Conservation (phyloP, 2,888 invertebrate genomes). For the Mesoligia furuncula region DNA sequence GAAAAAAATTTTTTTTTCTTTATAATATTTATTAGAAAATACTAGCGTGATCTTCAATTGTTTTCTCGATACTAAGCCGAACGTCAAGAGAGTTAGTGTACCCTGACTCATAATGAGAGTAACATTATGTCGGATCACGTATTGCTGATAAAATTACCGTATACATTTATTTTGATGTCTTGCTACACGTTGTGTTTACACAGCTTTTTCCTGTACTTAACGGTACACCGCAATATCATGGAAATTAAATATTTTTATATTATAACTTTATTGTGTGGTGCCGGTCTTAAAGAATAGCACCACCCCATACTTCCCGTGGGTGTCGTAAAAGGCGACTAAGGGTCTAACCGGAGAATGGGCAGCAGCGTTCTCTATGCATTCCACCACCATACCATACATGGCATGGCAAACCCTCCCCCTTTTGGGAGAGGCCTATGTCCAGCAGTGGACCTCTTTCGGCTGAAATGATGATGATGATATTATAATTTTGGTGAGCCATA, state of each 20-base stretch:
- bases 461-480: too few species aligned
- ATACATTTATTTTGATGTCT: neutral
- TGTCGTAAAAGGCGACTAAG: too few species aligned
- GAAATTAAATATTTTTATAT: neutral
- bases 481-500: neutral
- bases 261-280: too few species aligned
- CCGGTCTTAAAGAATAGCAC: too few species aligned
- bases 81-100: neutral
- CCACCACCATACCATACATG: too few species aligned
- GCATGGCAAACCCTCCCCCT: too few species aligned
- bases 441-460: too few species aligned
- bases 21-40: neutral
- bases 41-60: neutral
- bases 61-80: neutral
- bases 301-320: too few species aligned
- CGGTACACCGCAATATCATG: neutral
- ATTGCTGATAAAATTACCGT: neutral
- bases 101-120: neutral
- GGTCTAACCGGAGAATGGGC: too few species aligned
- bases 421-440: too few species aligned
- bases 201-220: neutral
- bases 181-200: neutral
- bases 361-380: too few species aligned
- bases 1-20: neutral
- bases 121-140: conserved; percentile 14